These are phyloP conservation scores for Lasioglossum zephyrum DNA, from an alignment of 2,888 invertebrate genomes.

Conservation along the genomic window DNA sequence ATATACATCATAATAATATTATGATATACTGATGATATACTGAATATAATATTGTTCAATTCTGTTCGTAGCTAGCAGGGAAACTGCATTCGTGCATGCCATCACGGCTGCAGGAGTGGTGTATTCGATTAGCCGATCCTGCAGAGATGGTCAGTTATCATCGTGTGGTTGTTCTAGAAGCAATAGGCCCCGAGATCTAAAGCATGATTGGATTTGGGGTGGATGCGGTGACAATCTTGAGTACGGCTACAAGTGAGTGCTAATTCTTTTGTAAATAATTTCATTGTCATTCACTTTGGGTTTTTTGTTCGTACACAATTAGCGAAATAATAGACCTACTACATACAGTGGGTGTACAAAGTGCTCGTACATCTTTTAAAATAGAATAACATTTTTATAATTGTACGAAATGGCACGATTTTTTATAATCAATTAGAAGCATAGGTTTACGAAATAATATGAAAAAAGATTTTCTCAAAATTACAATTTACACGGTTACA, in stretches of 20 bases:
- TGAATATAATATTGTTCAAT: not conserved
- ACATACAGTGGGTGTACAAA: too few relatives aligned
- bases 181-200: constrained; percentile 92
- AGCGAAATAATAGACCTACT: not conserved
- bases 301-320: not conserved
- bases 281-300: not conserved
- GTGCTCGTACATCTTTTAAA: too few relatives aligned
- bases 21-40: too few relatives aligned
- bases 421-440: too few relatives aligned
- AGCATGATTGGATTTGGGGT: constrained; percentile 98
- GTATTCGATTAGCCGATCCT: constrained; percentile 94
- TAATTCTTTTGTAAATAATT: constrained; percentile 62
- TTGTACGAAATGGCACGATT: too few relatives aligned
- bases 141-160: constrained; percentile 94
- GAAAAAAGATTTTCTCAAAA: too few relatives aligned
- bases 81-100: constrained; percentile 97
- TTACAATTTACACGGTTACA: too few relatives aligned
- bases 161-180: constrained; percentile 96
- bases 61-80: constrained; percentile 88
- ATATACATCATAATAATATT: too few relatives aligned
- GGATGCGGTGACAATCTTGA: constrained; percentile 99
- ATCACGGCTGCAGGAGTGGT: constrained; percentile 95
- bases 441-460: too few relatives aligned
- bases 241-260: constrained; percentile 95
- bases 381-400: too few relatives aligned